Evolutionary conservation across 2,113 vertebrate genomes (phyloP), one percentile per base, ranked within the genome.

Genomic region (Lutjanus erythropterus): DNA sequence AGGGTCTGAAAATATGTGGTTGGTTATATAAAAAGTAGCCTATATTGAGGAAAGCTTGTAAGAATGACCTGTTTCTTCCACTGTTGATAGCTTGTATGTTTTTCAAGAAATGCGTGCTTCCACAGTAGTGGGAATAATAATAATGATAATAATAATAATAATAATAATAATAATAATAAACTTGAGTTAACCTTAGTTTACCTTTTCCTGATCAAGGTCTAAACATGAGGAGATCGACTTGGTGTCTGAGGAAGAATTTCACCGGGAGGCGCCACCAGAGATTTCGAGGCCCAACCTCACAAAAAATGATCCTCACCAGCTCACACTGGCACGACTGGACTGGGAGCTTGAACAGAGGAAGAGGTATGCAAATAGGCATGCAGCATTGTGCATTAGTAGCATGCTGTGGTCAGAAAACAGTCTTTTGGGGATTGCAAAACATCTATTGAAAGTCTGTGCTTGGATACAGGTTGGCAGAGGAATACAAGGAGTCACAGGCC

Each of bases 281-380:
- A 99, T 99, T 82, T 97, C 97, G 86, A 96, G 96, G 4, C 94
- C 95, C 3, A 93, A 95, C 0, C 86, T 97, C 85, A 99, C 98
- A 18, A 95, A 94, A 69, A 92, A 71, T 0, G 98, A 99, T 85
- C 94, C 96, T n/a, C 98, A 99, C 88, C 97, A 99, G 85, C 97
- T 98, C 85, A 99, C 97, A 1, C 92, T 99, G 68, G 96, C 97
- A 0, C 96, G 98, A n/a, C 95, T 99, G 41, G 98, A 99, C 93
- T 99, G 98, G 98, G 98, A 99, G 89, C 94, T 99, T 75, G 98
- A 99, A 85, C 98, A 99, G 91, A 96, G 98, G 78, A 99, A 99
- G 89, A 97, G 97, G 98, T 99, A 62, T 11, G 19, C 31, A 52
- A 49, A 42, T 10, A 2, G 11, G n/a, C 19, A 12, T 19, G 41